Evolutionary conservation across 2,888 invertebrate species (phyloP).

Genomic region (Ophioninae sp.): DNA sequence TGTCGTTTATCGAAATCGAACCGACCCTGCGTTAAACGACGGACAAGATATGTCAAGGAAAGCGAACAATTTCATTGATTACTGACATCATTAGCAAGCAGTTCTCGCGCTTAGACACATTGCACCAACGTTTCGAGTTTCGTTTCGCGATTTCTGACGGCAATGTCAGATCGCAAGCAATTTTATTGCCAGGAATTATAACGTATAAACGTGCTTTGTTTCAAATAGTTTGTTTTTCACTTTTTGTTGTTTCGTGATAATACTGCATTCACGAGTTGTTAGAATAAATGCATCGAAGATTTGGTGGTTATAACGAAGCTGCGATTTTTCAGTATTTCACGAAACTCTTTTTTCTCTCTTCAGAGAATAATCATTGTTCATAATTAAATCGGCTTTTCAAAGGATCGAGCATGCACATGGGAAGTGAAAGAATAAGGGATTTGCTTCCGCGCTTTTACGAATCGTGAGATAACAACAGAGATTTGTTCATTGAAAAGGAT

Average conservation of each 20-base stretch:
- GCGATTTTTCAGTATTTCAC: not conserved
- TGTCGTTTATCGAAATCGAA: conserved; percentile 90
- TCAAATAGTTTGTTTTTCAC: not conserved
- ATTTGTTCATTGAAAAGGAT: conserved; percentile 52
- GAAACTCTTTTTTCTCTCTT: not conserved
- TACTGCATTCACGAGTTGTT: not conserved
- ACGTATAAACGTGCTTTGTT: not conserved
- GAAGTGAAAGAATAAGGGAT: not conserved
- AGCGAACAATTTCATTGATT: not conserved
- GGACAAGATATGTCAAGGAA: not conserved
- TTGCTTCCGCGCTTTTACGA: not conserved
- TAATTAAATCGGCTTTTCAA: not conserved
- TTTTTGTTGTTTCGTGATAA: not conserved
- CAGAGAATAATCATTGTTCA: not conserved
- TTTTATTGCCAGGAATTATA: not conserved
- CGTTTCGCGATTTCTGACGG: not conserved
- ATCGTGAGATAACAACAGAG: conserved; percentile 39
- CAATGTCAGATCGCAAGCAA: not conserved
- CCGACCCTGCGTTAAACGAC: conserved; percentile 83
- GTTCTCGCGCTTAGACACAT: not conserved
- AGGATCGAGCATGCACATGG: not conserved
- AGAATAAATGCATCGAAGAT: not conserved
- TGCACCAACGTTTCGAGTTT: not conserved
- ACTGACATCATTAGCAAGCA: not conserved
- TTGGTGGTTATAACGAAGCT: not conserved